These are phyloP conservation scores for Geotrupes spiniger DNA, from an alignment of 2,888 invertebrate genomes.

Conservation along the genomic window DNA sequence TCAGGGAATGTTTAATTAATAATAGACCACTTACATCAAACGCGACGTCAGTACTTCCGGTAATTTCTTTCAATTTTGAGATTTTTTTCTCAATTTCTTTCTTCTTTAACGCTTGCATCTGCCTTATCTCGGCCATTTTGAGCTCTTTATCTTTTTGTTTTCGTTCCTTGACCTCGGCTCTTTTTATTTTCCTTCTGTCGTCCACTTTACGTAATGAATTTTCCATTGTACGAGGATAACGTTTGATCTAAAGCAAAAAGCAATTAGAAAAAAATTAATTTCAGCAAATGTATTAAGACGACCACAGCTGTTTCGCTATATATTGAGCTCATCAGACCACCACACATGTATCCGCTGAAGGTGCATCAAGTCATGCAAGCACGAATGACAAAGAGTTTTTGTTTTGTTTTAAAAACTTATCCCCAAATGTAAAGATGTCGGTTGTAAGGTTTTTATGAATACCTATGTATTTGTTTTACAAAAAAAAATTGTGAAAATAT, in stretches of 20 bases:
- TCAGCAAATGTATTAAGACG: too few relatives aligned
- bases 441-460: too few relatives aligned
- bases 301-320: too few relatives aligned
- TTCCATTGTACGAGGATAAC: constrained; percentile 87
- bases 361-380: too few relatives aligned
- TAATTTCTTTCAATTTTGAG: constrained; percentile 78
- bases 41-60: constrained; percentile 74
- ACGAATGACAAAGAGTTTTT: too few relatives aligned
- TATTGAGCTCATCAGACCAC: too few relatives aligned
- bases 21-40: constrained; percentile 52
- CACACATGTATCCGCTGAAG: too few relatives aligned
- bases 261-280: constrained; percentile 12
- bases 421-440: too few relatives aligned
- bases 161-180: constrained; percentile 69
- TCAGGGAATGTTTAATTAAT: constrained; percentile 1
- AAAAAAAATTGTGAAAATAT: too few relatives aligned
- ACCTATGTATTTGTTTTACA: too few relatives aligned
- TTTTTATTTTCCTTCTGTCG: constrained; percentile 72
- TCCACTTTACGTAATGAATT: constrained; percentile 76
- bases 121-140: constrained; percentile 83
- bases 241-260: constrained; percentile 64
- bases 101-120: constrained; percentile 80
- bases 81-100: constrained; percentile 90
- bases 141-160: constrained; percentile 75
- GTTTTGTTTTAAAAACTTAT: too few relatives aligned